phyloP scores from a whole-genome alignment of 2,888 invertebrate species.

The Hylaea fasciaria region DNA sequence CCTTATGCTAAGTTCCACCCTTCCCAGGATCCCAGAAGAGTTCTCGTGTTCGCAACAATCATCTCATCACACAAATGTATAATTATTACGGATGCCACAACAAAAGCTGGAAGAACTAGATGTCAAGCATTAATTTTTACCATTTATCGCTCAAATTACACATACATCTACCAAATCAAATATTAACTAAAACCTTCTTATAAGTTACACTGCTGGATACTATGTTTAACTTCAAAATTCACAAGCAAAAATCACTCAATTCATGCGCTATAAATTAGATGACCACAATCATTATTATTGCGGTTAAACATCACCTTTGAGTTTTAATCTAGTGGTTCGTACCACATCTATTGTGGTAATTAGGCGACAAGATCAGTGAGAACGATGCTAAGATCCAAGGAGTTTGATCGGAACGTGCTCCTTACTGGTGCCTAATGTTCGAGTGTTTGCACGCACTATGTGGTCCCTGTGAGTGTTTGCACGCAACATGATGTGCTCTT shows the following conservation, averaged over 20 bases:
- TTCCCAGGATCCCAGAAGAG: background rate
- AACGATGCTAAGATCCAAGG: conserved; percentile 2
- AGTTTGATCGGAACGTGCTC: too few relatives aligned
- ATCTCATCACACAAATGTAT: background rate
- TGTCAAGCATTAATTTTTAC: too few relatives aligned
- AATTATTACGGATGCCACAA: background rate
- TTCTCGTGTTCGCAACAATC: background rate
- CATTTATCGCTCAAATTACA: background rate
- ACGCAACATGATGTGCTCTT: too few relatives aligned
- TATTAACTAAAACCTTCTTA: background rate
- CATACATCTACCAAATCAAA: background rate
- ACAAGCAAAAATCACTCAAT: conserved; percentile 7
- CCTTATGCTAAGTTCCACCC: background rate
- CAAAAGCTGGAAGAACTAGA: too few relatives aligned
- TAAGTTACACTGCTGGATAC: too few relatives aligned
- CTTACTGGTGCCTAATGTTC: too few relatives aligned
- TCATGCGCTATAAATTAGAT: background rate
- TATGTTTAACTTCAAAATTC: background rate
- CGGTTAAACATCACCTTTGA: too few relatives aligned
- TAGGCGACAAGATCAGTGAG: conserved; percentile 3
- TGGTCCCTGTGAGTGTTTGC: too few relatives aligned
- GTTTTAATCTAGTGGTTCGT: too few relatives aligned
- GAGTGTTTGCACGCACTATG: too few relatives aligned
- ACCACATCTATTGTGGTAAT: background rate
- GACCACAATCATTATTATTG: too few relatives aligned